phyloP scores from a whole-genome alignment of 1,140 invertebrate genomes.

The Aphaenogaster ashmeadi region DNA sequence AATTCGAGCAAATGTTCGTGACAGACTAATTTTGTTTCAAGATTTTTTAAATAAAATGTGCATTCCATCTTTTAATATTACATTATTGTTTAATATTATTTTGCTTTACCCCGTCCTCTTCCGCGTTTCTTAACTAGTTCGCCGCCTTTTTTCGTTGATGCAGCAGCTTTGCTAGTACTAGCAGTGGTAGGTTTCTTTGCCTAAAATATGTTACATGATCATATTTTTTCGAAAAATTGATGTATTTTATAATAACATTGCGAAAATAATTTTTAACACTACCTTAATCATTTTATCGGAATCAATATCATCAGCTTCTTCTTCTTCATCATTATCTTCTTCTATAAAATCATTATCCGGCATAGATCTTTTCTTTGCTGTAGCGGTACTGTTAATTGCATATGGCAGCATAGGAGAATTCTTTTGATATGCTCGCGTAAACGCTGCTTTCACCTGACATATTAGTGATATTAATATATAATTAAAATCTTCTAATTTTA shows the following conservation, averaged over 20 bases:
- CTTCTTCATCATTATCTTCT: slow-evolving; percentile 89
- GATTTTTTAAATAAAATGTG: slow-evolving; percentile 61
- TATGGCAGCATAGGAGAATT: slow-evolving; percentile 91
- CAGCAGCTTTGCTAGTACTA: slow-evolving; percentile 55
- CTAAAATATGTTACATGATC: slow-evolving; percentile 74
- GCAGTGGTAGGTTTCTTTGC: slow-evolving; percentile 79
- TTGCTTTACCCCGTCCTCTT: slow-evolving; percentile 78
- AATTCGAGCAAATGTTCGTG: slow-evolving; percentile 2
- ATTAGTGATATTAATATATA: slow-evolving; percentile 34
- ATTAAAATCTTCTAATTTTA: slow-evolving; percentile 6
- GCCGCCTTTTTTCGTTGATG: slow-evolving; percentile 50
- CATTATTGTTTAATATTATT: slow-evolving; percentile 47
- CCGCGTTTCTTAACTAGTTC: slow-evolving; percentile 70
- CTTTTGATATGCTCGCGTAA: slow-evolving; percentile 97
- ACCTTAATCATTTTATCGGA: slow-evolving; percentile 94
- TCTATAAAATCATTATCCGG: slow-evolving; percentile 85
- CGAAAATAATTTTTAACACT: slow-evolving; percentile 69
- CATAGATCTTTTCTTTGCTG: slow-evolving; percentile 87
- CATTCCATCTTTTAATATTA: slow-evolving; percentile 37
- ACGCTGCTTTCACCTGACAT: slow-evolving; percentile 94
- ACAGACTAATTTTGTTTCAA: slow-evolving; percentile 32
- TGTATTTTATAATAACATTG: slow-evolving; percentile 26
- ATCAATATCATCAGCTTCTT: slow-evolving; percentile 89
- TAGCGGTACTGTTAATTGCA: slow-evolving; percentile 88
- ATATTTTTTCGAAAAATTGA: slow-evolving; percentile 34